A percentile compares a stretch with the other conserved stretches of the same genome.
Evolutionary conservation across 2,797 vertebrate genomes (phyloP).

Genomic region (Picus viridis): DNA sequence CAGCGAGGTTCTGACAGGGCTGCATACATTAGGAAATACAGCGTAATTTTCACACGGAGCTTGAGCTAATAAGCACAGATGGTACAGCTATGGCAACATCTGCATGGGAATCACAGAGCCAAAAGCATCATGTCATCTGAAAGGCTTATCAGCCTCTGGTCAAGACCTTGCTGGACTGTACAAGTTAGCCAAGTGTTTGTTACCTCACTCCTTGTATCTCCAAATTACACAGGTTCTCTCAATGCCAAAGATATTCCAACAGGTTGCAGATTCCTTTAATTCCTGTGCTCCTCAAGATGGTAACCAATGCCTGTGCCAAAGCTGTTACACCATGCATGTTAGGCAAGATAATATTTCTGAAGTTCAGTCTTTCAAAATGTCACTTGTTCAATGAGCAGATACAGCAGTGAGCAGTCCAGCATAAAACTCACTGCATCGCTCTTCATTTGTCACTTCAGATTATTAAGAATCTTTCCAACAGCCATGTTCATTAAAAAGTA

Average conservation of each 20-base stretch:
- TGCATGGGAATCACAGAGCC: fast-evolving
- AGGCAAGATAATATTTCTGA: not conserved
- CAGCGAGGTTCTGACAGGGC: not conserved
- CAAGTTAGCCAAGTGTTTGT: not conserved
- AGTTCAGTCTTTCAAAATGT: not conserved
- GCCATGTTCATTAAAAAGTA: not conserved
- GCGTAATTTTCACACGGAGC: not conserved
- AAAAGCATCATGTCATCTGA: not conserved
- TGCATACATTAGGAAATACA: not conserved
- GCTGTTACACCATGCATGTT: fast-evolving
- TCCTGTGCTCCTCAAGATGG: not conserved
- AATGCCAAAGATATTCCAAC: not conserved
- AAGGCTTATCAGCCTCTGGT: not conserved
- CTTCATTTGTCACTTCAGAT: not conserved
- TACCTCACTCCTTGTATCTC: not conserved
- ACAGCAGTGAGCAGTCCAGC: not conserved
- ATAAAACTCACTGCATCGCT: not conserved
- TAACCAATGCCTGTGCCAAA: not conserved
- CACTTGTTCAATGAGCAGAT: fast-evolving
- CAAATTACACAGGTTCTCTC: not conserved
- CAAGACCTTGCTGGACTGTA: not conserved
- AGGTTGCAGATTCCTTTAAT: not conserved
- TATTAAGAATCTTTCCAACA: not conserved
- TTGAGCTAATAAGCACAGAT: not conserved
- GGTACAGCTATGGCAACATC: not conserved